Conservation (phyloP, 2,888 invertebrate species). For the Hyles lineata region DNA sequence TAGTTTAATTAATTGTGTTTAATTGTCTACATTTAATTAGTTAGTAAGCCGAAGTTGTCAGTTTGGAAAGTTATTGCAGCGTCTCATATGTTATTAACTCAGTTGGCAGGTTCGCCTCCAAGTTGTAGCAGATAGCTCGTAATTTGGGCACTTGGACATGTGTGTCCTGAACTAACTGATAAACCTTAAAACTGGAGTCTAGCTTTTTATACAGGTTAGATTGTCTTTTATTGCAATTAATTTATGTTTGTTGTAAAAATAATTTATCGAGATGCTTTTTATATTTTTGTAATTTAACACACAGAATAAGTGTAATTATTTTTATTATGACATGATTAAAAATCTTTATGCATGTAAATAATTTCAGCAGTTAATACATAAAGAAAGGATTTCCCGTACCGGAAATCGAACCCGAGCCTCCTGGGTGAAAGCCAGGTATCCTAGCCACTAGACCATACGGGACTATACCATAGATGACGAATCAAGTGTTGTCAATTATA, state of each 20-base stretch:
- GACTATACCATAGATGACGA: constrained; percentile 45
- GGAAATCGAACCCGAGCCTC: constrained; percentile 91
- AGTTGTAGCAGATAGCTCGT: neutral
- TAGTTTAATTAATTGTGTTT: neutral
- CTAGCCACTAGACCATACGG: constrained; percentile 89
- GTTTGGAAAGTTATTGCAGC: neutral
- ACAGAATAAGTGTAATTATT: too few relatives aligned
- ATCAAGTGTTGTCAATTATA: too few relatives aligned
- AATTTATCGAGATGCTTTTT: too few relatives aligned
- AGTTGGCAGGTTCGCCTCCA: neutral
- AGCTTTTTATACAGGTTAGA: too few relatives aligned
- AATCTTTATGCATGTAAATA: too few relatives aligned
- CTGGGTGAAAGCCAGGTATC: constrained; percentile 90
- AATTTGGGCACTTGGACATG: neutral
- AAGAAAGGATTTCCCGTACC: constrained; percentile 83
- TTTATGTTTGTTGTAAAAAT: too few relatives aligned
- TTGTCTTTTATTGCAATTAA: too few relatives aligned
- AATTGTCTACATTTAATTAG: neutral
- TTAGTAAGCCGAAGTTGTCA: neutral
- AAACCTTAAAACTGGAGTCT: too few relatives aligned
- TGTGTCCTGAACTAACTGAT: neutral
- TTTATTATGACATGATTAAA: too few relatives aligned
- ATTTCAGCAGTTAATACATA: neutral
- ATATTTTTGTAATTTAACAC: too few relatives aligned
- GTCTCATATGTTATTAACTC: neutral